phyloP scores from a whole-genome alignment of 2,888 invertebrate species.

The Drosophila pullipes region DNA sequence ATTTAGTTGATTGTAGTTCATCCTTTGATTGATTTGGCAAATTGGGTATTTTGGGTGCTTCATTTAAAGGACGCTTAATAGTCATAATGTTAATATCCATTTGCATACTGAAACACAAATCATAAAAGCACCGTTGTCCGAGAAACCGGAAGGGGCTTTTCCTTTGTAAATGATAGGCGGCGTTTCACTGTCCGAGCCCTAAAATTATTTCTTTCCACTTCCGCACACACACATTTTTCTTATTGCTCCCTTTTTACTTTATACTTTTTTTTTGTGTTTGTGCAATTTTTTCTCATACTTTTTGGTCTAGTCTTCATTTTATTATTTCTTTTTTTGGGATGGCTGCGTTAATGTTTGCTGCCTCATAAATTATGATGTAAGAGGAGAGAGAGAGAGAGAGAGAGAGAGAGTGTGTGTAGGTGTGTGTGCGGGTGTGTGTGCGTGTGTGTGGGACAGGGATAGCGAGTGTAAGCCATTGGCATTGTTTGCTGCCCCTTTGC shows the following conservation, averaged over 20 bases:
- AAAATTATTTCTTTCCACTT: conserved; percentile 57
- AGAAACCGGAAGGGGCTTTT: conserved; percentile 29
- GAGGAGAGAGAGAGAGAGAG: background rate
- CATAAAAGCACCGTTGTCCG: conserved; percentile 25
- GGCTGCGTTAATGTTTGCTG: conserved; percentile 57
- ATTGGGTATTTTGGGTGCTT: conserved; percentile 8
- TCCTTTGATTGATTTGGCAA: conserved; percentile 12
- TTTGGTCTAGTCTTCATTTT: conserved; percentile 31
- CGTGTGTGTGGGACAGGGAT: conserved; percentile 20
- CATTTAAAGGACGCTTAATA: conserved; percentile 2
- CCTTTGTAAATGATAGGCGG: conserved; percentile 51
- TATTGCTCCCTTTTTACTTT: conserved; percentile 1
- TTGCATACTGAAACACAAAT: conserved; percentile 46
- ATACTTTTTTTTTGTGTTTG: background rate
- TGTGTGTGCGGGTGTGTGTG: background rate
- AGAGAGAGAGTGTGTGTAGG: background rate
- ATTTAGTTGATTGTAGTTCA: background rate
- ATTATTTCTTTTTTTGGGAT: conserved; percentile 10
- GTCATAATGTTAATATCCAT: conserved; percentile 26
- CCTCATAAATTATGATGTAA: conserved; percentile 72
- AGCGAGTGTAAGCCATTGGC: conserved; percentile 18
- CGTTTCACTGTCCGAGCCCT: conserved; percentile 46
- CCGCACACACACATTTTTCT: conserved; percentile 35
- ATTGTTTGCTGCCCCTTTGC: conserved; percentile 30
- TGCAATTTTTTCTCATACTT: conserved; percentile 27